These are phyloP conservation scores for Pristionchus japonicus DNA, from an alignment of 2,888 invertebrate genomes.

Conservation along the genomic window DNA sequence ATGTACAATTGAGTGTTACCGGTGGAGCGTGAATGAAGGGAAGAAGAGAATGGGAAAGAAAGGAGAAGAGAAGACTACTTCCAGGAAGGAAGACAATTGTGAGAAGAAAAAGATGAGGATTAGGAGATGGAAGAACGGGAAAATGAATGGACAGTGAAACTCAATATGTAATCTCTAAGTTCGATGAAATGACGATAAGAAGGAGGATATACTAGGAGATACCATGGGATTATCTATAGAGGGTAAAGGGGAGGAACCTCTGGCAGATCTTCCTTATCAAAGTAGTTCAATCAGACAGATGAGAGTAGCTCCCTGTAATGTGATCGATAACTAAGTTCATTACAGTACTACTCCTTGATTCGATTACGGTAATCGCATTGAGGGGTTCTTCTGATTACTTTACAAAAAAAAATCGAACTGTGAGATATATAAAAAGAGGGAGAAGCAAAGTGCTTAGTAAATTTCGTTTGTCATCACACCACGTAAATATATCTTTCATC, in stretches of 20 bases:
- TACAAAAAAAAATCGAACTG: background rate
- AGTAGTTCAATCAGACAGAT: background rate
- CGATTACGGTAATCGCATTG: background rate
- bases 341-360: background rate
- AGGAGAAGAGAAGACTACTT: constrained; percentile 10
- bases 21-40: constrained; percentile 16
- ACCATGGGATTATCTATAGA: too few relatives aligned
- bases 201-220: too few relatives aligned
- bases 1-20: constrained; percentile 16
- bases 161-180: background rate
- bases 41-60: background rate
- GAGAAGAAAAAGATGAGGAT: background rate
- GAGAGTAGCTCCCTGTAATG: background rate
- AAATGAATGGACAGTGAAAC: background rate
- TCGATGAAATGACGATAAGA: background rate
- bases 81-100: background rate
- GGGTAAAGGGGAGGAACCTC: too few relatives aligned
- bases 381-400: background rate
- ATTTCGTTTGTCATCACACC: background rate
- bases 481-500: background rate
- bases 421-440: background rate
- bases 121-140: background rate
- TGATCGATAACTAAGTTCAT: background rate
- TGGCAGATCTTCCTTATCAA: too few relatives aligned
- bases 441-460: background rate